Base-by-base conservation (phyloP, 2,797 vertebrate species). In the Dryobates pubescens region DNA sequence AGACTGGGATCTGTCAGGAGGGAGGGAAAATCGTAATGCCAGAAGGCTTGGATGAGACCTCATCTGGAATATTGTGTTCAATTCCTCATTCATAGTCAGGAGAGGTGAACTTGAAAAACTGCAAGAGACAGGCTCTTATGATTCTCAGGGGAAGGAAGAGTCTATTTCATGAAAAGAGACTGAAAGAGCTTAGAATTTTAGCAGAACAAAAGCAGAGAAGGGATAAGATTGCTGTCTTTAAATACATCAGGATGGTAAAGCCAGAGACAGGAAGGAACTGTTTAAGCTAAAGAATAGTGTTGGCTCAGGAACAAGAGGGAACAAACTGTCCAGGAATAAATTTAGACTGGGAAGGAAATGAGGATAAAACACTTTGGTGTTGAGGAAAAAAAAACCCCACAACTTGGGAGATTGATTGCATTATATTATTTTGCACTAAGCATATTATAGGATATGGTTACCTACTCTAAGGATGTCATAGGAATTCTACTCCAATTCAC, bases 211-310 rank as follows among this genome's bases (percentile, higher is more conserved):
- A 92, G 79, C 65, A 85, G 73, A 90, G 73, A 82, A 94, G 10
- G 87, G 63, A 36, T 94, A 63, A 89, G 84, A 91, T 95, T 90
- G 73, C 34, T 81, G 80, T 75, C 91, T 95, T 94, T 95, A 93
- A 92, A 94, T 92, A 92, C 82, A 89, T 88, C 82, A 92, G 87
- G 53, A 91, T 92, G 85, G 89, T 95, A 96, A 95, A 95, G 87
- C 82, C 73, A 9, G 92, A 88, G 93, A 93, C 90, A 94, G 94
- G 93, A 96, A 96, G 93, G 93, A 96, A 90, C 79, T 92, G 92
- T 89, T 94, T 92, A 95, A 90, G 56, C 88, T 93, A 43, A 93
- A 95, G 93, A 96, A 92, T 77, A 92, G 78, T 85, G 71, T 88
- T 94, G 93, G 92, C 93, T 94, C 56, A 27, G 51, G 59, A 95